A percentile compares a stretch with the other conserved stretches of the same genome.
Evolutionary conservation across 23 tunicate genomes (phyloP).

Genomic region (Oikopleura dioica): DNA sequence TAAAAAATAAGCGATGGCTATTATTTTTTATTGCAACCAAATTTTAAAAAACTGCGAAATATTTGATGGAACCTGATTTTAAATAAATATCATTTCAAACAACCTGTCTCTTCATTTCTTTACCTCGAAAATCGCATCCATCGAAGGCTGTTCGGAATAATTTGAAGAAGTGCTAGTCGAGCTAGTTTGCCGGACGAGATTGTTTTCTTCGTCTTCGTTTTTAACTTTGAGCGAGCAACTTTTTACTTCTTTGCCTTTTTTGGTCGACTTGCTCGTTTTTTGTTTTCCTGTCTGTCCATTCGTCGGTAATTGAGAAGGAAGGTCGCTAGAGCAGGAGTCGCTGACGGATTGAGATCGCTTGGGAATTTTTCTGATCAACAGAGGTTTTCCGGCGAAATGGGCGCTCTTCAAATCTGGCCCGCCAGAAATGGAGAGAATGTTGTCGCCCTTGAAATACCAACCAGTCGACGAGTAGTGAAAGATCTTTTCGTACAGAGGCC

Average conservation of each 20-base stretch:
- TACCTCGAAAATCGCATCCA: not conserved
- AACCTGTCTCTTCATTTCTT: too few relatives aligned
- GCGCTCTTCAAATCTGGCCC: not conserved
- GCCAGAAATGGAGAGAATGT: not conserved
- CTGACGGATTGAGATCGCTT: not conserved
- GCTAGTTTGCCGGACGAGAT: too few relatives aligned
- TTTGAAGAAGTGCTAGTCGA: not conserved
- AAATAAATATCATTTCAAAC: too few relatives aligned
- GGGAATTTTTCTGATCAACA: not conserved
- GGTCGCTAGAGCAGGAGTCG: not conserved
- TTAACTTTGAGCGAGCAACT: too few relatives aligned
- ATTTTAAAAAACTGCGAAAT: too few relatives aligned
- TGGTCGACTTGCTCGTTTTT: too few relatives aligned
- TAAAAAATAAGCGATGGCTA: too few relatives aligned
- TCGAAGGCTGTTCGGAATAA: not conserved
- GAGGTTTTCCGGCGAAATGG: not conserved
- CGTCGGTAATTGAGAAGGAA: not conserved
- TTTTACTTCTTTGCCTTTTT: too few relatives aligned
- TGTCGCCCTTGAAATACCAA: constrained; percentile 8
- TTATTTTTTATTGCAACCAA: too few relatives aligned
- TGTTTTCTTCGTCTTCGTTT: too few relatives aligned
- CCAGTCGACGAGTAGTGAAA: not conserved
- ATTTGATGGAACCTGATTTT: too few relatives aligned
- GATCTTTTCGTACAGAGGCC: not conserved
- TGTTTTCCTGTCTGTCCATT: too few relatives aligned